Base-by-base conservation (phyloP, 2,797 vertebrate genomes). In the Fistularia commersonii region DNA sequence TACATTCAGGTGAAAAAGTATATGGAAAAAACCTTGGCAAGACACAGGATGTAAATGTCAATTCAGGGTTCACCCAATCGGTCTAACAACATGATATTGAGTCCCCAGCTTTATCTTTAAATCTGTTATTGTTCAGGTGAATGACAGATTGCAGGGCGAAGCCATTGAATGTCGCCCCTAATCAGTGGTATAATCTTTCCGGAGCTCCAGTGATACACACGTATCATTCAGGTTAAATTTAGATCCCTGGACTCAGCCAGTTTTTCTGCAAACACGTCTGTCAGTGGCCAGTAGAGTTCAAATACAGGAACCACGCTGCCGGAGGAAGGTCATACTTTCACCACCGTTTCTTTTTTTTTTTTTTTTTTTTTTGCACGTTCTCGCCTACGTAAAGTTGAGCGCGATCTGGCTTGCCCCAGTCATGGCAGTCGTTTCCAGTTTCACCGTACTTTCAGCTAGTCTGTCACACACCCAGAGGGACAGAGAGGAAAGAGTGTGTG, bases 291-390 rank as follows among this genome's bases (percentile, higher is more conserved):
- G 6, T 13, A 9, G 8, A 7, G 36, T 31, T 41, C 32, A 11
- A 55, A 41, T 37, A 23, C 23, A 23, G 23, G 23, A 23, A 23
- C 39, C 39, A 55, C 8, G 32, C 11, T 36, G 7, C 45, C 11
- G 53, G 56, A 65, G 74, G 74, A 74, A 76, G 66, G 55, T 55
- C 13, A 40, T 43, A 43, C 41, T 54, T 44, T 45, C 49, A 53
- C 1, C 31, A 43, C 41, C 14, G 48, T 61, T 87, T 88, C 88
- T 86, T 88, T 68, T 41, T 41, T 12, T 41, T 11, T 1, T 9
- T 41, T 12, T 41, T 11, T 4, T 41, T 6, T 23, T 23, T 23
- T 23, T 7, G 5, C 9, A 12, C 37, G 9, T 51, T 9, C 42
- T 36, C 32, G 13, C 32, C 51, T 37, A 10, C 41, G 57, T 39